These are phyloP conservation scores for Hydrolagus colliei DNA, from an alignment of 2,797 vertebrate genomes.

Conservation along the genomic window DNA sequence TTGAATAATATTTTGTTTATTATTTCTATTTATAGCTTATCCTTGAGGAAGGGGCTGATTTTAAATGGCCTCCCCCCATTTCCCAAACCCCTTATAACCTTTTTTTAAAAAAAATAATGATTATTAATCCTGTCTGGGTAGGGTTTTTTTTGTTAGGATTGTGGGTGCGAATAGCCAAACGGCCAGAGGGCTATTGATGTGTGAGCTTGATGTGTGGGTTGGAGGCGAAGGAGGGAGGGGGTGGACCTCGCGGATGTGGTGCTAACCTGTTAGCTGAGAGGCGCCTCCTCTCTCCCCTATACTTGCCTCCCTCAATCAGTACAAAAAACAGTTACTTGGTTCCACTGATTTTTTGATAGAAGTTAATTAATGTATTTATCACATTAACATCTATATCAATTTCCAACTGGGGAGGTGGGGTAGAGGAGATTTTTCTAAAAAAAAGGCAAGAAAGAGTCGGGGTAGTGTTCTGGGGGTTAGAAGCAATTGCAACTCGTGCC, in stretches of 20 bases:
- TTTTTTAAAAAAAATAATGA: neutral
- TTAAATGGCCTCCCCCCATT: neutral
- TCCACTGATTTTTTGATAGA: neutral
- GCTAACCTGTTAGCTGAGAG: neutral
- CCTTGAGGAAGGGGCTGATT: too few relatives aligned
- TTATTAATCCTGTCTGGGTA: constrained; percentile 23
- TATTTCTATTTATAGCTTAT: neutral
- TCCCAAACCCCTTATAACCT: too few relatives aligned
- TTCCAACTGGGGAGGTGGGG: too few relatives aligned
- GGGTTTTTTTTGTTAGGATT: constrained; percentile 14
- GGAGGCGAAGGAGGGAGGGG: constrained; percentile 10
- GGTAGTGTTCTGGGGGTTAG: too few relatives aligned
- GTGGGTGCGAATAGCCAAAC: constrained; percentile 26
- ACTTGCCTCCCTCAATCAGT: neutral
- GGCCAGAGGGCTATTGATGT: constrained; percentile 2
- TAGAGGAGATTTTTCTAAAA: neutral
- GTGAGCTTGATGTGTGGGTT: constrained; percentile 23
- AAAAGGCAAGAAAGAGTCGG: too few relatives aligned
- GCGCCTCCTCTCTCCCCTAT: neutral
- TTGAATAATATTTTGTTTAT: neutral
- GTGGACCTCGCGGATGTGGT: constrained; percentile 12
- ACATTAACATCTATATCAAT: neutral
- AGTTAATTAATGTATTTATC: neutral
- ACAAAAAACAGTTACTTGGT: neutral
- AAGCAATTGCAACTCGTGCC: neutral